Evolutionary conservation across 1,140 invertebrate genomes (phyloP).

Genomic region (Drosophila hydei): DNA sequence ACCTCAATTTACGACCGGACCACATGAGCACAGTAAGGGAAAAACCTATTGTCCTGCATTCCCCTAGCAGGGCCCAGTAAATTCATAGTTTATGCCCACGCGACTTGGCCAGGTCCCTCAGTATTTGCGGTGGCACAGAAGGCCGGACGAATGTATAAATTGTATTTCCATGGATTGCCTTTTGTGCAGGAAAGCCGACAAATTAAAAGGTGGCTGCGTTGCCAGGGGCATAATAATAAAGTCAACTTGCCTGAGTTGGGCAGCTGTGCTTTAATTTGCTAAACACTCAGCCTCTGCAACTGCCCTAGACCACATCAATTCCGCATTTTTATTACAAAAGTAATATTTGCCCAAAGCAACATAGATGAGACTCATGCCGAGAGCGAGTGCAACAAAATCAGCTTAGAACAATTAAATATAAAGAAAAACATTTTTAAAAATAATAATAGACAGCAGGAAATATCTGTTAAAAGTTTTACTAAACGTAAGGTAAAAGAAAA

Average conservation of each 20-base stretch:
- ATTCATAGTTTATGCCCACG: slow-evolving; percentile 33
- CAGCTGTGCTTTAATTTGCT: slow-evolving; percentile 1
- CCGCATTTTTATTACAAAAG: not conserved
- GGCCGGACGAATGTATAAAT: slow-evolving; percentile 47
- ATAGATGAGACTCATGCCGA: too few relatives aligned
- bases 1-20: slow-evolving; percentile 62
- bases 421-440: too few relatives aligned
- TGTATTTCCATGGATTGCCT: slow-evolving; percentile 37
- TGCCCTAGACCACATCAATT: too few relatives aligned
- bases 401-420: too few relatives aligned
- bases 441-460: too few relatives aligned
- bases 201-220: slow-evolving; percentile 29
- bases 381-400: too few relatives aligned
- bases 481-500: too few relatives aligned
- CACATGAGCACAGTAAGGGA: slow-evolving; percentile 18
- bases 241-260: slow-evolving; percentile 1
- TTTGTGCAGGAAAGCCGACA: slow-evolving; percentile 13
- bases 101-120: slow-evolving; percentile 24
- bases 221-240: slow-evolving; percentile 10
- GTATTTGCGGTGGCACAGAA: slow-evolving; percentile 25
- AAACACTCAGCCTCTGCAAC: too few relatives aligned
- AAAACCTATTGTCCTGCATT: slow-evolving; percentile 32
- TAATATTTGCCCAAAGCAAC: not conserved
- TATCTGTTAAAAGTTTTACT: too few relatives aligned
- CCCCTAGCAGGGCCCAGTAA: slow-evolving; percentile 1